Base-by-base conservation (phyloP, 1,140 invertebrate species). In the Anadara kagoshimensis region DNA sequence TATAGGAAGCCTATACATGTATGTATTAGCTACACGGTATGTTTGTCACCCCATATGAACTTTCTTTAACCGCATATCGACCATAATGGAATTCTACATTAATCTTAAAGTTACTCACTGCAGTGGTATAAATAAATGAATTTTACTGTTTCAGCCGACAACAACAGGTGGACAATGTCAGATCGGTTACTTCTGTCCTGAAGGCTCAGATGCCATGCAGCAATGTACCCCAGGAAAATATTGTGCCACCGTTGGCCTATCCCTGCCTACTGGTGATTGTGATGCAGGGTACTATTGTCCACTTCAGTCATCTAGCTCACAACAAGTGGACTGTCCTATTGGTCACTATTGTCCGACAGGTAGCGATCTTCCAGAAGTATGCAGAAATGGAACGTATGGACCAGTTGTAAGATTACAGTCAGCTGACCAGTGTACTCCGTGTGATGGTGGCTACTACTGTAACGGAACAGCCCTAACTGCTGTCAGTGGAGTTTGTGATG, bases 271-370 rank as follows among this genome's bases (percentile, higher is more conserved):
- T 0, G 83, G 71, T 12, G 76, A 78, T 67, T 88, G 86, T 76
- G 78, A 82, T 43, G 78, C 73, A 2, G 85, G 86, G 14, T 87
- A 83, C 53, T 88, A 87, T 68, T 88, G 86, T 59, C 86, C 86
- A 24, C 69, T 70, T 29, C 78, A 78, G 0, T 85, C 85, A 10
- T 73, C 75, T 0, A 78, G 73, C 12, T 56, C 79, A 12, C 72
- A 73, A 22, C 76, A 85, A 69, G 62, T 83, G 1, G 75, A 75
- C 62, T 88, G 86, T 54, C 84, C 85, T 1, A 73, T 81, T 1
- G 86, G 86, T 51, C 81, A 87, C 64, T 88, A 80, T 73, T 88
- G 86, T 59, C 75, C 79, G 12, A 64, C 53, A 7, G 85, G 84
- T 45, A 86, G 76, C 61, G 80, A 79, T 59, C 63, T 82, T 5